These are phyloP conservation scores for Nycteola revayana DNA, from an alignment of 2,888 invertebrate genomes.

Conservation along the genomic window DNA sequence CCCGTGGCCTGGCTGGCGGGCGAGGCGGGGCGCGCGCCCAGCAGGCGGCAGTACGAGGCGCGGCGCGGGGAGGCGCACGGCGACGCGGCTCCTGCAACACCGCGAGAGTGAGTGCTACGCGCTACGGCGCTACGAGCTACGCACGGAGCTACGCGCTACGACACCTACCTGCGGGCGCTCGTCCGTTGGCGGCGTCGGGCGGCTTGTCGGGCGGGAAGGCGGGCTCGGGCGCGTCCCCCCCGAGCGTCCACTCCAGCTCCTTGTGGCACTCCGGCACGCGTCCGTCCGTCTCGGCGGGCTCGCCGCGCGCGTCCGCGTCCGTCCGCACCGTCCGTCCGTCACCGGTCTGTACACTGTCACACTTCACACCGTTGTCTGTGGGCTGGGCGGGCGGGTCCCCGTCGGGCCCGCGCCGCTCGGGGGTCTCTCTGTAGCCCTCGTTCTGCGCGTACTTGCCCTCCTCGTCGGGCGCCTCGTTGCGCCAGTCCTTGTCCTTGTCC, in stretches of 20 bases:
- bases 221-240: constrained; percentile 44
- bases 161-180: constrained; percentile 75
- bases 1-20: constrained; percentile 84
- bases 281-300: constrained; percentile 67
- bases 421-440: constrained; percentile 76
- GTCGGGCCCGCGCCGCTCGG: constrained; percentile 60
- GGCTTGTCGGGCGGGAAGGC: constrained; percentile 81
- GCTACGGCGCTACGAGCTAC: not conserved
- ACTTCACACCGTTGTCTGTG: constrained; percentile 64
- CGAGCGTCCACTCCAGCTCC: constrained; percentile 66
- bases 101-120: constrained; percentile 14
- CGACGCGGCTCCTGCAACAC: constrained; percentile 60
- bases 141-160: too few relatives aligned
- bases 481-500: constrained; percentile 81
- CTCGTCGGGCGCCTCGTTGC: constrained; percentile 80
- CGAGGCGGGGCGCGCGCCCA: constrained; percentile 71
- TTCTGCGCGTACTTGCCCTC: constrained; percentile 79
- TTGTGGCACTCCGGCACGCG: constrained; percentile 64
- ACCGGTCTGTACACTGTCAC: constrained; percentile 61
- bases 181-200: constrained; percentile 84
- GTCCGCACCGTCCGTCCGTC: constrained; percentile 65
- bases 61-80: constrained; percentile 64
- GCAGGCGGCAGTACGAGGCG: constrained; percentile 81
- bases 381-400: constrained; percentile 55
- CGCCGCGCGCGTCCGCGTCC: constrained; percentile 55